These are phyloP conservation scores for Sanderia malayensis DNA, from an alignment of 30 jellyfish, hydroid and myxozoan genomes.

Conservation along the genomic window DNA sequence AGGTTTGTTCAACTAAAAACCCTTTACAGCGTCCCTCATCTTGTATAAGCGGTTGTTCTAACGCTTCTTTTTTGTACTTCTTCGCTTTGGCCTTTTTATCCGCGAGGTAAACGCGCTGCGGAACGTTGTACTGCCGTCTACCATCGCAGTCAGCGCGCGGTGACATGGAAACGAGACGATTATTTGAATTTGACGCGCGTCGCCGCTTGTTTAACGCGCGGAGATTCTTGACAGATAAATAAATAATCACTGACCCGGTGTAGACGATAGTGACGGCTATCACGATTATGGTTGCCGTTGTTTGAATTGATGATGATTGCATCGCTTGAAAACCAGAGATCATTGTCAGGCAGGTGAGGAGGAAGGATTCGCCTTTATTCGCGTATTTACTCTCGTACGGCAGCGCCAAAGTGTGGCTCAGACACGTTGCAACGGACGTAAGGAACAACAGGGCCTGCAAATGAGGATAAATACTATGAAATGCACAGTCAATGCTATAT, in stretches of 20 bases:
- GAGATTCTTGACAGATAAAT: not conserved
- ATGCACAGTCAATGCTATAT: not conserved
- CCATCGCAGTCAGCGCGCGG: conserved; percentile 2
- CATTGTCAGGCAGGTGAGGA: conserved; percentile 32
- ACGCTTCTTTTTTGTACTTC: not conserved
- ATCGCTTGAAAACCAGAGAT: conserved; percentile 40
- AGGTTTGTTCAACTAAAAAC: too few species aligned
- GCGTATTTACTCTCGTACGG: conserved; percentile 47
- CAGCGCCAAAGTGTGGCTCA: conserved; percentile 12
- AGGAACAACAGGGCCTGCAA: conserved; percentile 38
- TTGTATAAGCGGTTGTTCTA: not conserved
- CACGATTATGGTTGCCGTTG: conserved; percentile 13
- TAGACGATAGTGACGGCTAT: conserved; percentile 25
- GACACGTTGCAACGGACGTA: conserved; percentile 18
- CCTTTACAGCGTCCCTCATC: too few species aligned
- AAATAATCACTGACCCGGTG: conserved; percentile 7
- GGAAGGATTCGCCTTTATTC: conserved; percentile 40
- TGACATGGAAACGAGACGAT: not conserved
- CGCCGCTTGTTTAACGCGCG: not conserved
- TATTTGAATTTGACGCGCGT: not conserved
- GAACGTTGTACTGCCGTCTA: conserved; percentile 16
- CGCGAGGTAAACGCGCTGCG: conserved; percentile 27
- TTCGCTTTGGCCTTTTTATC: not conserved
- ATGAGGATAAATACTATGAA: not conserved
- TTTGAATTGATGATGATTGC: conserved; percentile 1